phyloP scores from a whole-genome alignment of 2,888 invertebrate genomes.

The Spialia ferax region DNA sequence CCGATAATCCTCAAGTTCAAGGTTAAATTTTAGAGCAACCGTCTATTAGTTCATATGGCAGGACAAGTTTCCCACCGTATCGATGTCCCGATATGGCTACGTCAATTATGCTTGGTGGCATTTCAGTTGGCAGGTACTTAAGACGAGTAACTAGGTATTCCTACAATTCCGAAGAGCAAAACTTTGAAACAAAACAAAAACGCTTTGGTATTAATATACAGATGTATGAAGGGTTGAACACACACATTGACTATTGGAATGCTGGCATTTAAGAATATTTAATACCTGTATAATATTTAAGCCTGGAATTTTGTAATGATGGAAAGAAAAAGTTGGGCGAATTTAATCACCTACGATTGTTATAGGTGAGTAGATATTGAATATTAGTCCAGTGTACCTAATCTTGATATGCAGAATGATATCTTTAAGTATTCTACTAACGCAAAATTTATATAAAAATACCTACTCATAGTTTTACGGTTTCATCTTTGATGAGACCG shows the following conservation, averaged over 20 bases:
- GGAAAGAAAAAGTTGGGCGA: neutral
- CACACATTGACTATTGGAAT: conserved; percentile 18
- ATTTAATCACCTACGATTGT: too few relatives aligned
- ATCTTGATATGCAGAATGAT: too few relatives aligned
- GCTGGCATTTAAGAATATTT: conserved; percentile 1
- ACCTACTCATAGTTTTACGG: neutral
- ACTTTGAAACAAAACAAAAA: conserved; percentile 18
- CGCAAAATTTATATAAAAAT: too few relatives aligned
- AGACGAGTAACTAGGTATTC: conserved; percentile 31
- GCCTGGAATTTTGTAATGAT: neutral
- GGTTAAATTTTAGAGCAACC: conserved; percentile 46
- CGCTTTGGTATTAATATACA: neutral
- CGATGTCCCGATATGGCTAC: conserved; percentile 52
- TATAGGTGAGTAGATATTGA: too few relatives aligned
- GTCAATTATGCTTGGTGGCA: conserved; percentile 56
- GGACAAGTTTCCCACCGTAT: conserved; percentile 46
- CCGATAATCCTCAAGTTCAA: conserved; percentile 47
- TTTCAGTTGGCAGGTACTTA: conserved; percentile 54
- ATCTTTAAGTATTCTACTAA: too few relatives aligned
- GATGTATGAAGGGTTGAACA: neutral
- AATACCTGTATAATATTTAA: too few relatives aligned
- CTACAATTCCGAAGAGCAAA: conserved; percentile 11
- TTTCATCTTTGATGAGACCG: neutral
- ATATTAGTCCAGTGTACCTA: too few relatives aligned
- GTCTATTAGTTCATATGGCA: conserved; percentile 48